Base-by-base conservation (phyloP, 2,113 vertebrate genomes). In the Oncorhynchus mykiss region DNA sequence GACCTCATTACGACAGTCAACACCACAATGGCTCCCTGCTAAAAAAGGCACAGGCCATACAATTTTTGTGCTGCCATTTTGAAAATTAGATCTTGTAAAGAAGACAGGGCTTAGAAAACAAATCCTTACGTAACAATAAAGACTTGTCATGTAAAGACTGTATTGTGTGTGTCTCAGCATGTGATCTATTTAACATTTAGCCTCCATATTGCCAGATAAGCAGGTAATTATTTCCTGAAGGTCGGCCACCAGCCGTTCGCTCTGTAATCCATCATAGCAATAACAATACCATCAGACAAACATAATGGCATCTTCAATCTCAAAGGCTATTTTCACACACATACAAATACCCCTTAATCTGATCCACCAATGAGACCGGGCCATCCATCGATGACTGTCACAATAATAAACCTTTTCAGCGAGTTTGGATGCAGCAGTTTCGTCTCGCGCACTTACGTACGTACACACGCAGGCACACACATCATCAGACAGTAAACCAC, bases 241-340 rank as follows among this genome's bases (percentile, higher is more conserved):
- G 78, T 75, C 72, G 71, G 59, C 65, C 68, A 34, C 73, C 66
- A 67, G 24, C 72, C 29, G 71, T 81, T 84, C 75, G 77, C 71
- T 70, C 68, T 49, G 74, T 76, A 83, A 87, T 87, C 80, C 78
- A 87, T 89, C 85, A 84, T 80, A 74, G 71, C 79, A 74, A 72
- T 75, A 84, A 80, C 80, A 86, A 84, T 75, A 1, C 71, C 5
- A 13, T 77, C 82, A 20, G 59, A 13, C 5, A 4, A 1, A 49
- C 77, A 83, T 76, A 80, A 84, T 77, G 2, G 59, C 8, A 16
- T 79, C 82, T 67, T 34, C 69, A 27, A 71, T 67, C 74, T 57
- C 31, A 9, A 57, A 48, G 62, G 72, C 71, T 65, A 75, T 85
- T 77, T 82, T 45, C 84, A 74, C 74, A 45, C 39, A 45, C 39